A percentile compares a stretch with the other conserved stretches of the same genome.
Evolutionary conservation across 2,797 vertebrate genomes (phyloP).

Genomic region (Saxicola maurus): DNA sequence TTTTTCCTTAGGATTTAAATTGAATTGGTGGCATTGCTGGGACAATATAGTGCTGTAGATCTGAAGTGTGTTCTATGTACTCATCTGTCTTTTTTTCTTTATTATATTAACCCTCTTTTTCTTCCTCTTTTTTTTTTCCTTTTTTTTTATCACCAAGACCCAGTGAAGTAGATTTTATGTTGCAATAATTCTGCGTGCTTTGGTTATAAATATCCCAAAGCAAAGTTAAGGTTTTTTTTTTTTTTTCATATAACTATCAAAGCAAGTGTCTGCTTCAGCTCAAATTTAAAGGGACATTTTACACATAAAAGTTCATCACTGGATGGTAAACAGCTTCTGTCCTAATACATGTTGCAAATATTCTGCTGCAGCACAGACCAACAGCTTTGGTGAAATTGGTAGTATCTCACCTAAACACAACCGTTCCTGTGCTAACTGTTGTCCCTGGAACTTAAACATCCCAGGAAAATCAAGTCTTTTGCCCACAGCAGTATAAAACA

Average conservation of each 20-base stretch:
- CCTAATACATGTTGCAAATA: conserved; percentile 33
- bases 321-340: conserved; percentile 22
- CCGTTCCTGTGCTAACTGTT: neutral
- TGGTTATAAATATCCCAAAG: conserved; percentile 64
- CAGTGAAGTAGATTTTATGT: conserved; percentile 55
- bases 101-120: conserved; percentile 24
- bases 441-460: neutral
- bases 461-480: neutral
- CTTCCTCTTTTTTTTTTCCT: neutral
- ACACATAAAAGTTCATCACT: conserved; percentile 35
- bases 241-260: conserved; percentile 60
- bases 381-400: neutral
- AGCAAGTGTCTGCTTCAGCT: conserved; percentile 51
- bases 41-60: neutral
- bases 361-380: neutral
- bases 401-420: neutral
- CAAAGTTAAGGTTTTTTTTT: conserved; percentile 45
- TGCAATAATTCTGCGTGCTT: conserved; percentile 58
- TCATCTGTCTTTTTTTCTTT: conserved; percentile 9
- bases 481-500: neutral
- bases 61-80: neutral
- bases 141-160: conserved; percentile 36
- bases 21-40: neutral
- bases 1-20: conserved; percentile 11
- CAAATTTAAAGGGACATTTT: conserved; percentile 21